Conservation (phyloP, 2,888 invertebrate genomes). For the Eilema caniola region DNA sequence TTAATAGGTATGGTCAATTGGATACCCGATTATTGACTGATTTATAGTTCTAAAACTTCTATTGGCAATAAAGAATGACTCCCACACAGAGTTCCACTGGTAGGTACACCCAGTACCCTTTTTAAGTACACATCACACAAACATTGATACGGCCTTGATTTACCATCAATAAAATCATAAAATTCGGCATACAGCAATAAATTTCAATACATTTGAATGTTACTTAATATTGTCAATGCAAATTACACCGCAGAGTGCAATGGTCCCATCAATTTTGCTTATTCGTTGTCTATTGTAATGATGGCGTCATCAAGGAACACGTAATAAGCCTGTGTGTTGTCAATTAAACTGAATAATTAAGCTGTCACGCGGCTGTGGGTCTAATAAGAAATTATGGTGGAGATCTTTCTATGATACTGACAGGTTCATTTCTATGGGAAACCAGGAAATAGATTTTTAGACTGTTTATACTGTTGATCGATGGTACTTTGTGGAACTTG, state of each 20-base stretch:
- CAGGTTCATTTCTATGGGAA: background rate
- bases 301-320: constrained; percentile 32
- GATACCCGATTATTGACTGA: background rate
- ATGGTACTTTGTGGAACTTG: no score
- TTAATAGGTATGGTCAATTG: background rate
- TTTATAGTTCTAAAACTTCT: background rate
- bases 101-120: constrained; percentile 37
- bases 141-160: constrained; percentile 54
- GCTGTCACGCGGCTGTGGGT: background rate
- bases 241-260: constrained; percentile 60
- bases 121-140: constrained; percentile 35
- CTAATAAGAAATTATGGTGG: background rate
- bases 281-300: constrained; percentile 40
- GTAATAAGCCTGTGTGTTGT: constrained; percentile 29
- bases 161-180: constrained; percentile 49
- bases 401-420: background rate
- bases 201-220: constrained; percentile 62
- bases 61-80: background rate
- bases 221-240: constrained; percentile 62
- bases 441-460: background rate
- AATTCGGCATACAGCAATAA: constrained; percentile 62
- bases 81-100: constrained; percentile 35
- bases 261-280: constrained; percentile 50
- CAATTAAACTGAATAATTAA: constrained; percentile 28
- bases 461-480: no score